Conservation (phyloP, 2,113 vertebrate genomes). For the Cricetomys ansorgei region DNA sequence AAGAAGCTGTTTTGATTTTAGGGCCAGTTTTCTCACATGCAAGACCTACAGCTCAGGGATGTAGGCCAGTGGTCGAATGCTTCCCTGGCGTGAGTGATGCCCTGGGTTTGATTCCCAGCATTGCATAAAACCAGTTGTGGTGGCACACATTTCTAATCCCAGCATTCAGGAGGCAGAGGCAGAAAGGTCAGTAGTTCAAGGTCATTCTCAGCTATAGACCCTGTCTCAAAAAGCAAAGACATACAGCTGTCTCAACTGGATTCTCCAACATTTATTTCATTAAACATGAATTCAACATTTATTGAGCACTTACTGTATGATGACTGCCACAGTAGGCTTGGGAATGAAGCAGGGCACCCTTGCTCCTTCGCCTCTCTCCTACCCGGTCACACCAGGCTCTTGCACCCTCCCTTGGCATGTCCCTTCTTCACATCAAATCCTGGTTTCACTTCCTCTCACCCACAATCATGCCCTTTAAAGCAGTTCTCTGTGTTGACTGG, state of each 20-base stretch:
- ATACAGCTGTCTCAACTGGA: neutral
- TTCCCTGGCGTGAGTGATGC: neutral
- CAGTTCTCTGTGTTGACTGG: neutral
- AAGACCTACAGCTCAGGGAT: neutral
- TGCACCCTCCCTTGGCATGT: neutral
- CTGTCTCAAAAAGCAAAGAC: neutral
- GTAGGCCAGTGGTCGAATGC: neutral
- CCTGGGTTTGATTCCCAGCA: neutral
- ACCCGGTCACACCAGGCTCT: neutral
- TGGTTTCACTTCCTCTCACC: neutral
- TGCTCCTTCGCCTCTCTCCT: neutral
- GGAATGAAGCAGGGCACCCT: neutral
- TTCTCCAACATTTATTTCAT: slow-evolving; percentile 20
- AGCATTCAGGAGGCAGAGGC: neutral
- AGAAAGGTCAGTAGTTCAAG: neutral
- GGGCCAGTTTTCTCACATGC: neutral
- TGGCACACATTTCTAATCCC: neutral
- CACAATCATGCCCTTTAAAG: neutral
- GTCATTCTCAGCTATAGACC: neutral
- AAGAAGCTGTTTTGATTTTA: neutral
- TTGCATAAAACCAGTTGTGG: neutral
- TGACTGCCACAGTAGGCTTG: neutral
- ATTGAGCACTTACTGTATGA: neutral
- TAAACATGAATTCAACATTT: neutral
- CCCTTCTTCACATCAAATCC: neutral